Evolutionary conservation across 1,140 invertebrate species (phyloP).

Genomic region (Drosophila triauraria): DNA sequence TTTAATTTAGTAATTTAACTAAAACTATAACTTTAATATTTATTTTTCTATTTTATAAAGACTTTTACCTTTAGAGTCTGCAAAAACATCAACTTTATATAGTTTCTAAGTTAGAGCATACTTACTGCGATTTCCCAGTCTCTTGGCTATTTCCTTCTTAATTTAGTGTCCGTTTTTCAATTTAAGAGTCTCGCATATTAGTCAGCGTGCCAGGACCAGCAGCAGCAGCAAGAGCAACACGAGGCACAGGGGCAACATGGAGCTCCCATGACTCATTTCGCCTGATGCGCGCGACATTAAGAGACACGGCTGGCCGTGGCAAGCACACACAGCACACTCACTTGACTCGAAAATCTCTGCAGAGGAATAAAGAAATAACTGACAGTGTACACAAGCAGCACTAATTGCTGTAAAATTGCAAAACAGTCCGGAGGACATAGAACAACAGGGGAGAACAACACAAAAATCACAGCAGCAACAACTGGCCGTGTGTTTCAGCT

Average conservation of each 20-base stretch:
- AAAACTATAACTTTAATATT: background rate
- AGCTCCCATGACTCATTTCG: slow-evolving; percentile 64
- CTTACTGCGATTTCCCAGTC: rapidly evolving
- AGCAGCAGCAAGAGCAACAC: slow-evolving; percentile 12
- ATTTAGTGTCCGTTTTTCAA: slow-evolving; percentile 54
- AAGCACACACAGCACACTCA: slow-evolving; percentile 36
- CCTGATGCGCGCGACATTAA: slow-evolving; percentile 55
- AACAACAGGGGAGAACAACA: slow-evolving; percentile 52
- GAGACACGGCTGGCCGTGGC: slow-evolving; percentile 12
- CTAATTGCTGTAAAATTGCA: slow-evolving; percentile 76
- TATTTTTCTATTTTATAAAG: background rate
- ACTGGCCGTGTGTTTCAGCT: slow-evolving; percentile 29
- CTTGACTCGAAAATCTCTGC: slow-evolving; percentile 61
- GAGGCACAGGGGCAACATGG: slow-evolving; percentile 25
- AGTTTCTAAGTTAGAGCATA: slow-evolving; percentile 8
- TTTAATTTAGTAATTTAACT: background rate
- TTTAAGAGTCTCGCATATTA: slow-evolving; percentile 54
- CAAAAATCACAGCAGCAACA: slow-evolving; percentile 38
- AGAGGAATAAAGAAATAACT: slow-evolving; percentile 69
- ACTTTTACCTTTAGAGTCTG: background rate
- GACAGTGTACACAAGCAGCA: slow-evolving; percentile 74
- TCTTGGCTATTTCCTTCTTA: slow-evolving; percentile 19
- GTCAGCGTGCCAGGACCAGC: slow-evolving; percentile 49
- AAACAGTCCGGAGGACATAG: slow-evolving; percentile 40
- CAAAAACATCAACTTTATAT: background rate